Evolutionary conservation across 2,888 invertebrate genomes (phyloP).

Genomic region (Drosophila koepferae): DNA sequence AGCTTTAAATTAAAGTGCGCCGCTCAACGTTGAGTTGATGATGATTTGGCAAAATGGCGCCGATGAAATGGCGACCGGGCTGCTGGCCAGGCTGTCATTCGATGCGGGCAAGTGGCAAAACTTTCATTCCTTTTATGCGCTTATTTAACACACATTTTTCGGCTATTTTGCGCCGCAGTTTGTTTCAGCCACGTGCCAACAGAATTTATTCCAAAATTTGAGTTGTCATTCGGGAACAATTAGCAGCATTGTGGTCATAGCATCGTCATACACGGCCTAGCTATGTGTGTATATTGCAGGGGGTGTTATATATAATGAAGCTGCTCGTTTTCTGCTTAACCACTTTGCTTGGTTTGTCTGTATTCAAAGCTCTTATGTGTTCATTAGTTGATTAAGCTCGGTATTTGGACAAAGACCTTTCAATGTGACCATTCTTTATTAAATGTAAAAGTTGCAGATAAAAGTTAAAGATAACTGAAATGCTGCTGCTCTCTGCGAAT

Average conservation of each 20-base stretch:
- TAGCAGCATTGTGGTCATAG: constrained; percentile 52
- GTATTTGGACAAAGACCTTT: neutral
- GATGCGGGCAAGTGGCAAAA: constrained; percentile 64
- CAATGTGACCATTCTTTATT: neutral
- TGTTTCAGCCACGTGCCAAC: constrained; percentile 37
- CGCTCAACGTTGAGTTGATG: constrained; percentile 34
- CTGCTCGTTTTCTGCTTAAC: constrained; percentile 10
- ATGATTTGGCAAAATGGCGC: constrained; percentile 66
- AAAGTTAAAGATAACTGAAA: neutral
- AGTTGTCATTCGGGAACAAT: constrained; percentile 72
- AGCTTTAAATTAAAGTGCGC: constrained; percentile 62
- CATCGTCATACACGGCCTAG: constrained; percentile 27
- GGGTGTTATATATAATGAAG: constrained; percentile 14
- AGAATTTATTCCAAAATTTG: constrained; percentile 53
- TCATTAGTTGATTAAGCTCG: constrained; percentile 34
- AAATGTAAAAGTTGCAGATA: neutral
- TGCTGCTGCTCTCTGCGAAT: neutral
- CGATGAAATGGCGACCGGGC: constrained; percentile 41
- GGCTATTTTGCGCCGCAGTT: constrained; percentile 63
- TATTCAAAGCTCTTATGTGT: constrained; percentile 3
- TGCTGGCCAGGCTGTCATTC: constrained; percentile 28
- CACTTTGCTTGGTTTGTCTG: constrained; percentile 1
- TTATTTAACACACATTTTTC: constrained; percentile 76
- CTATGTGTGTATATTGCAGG: constrained; percentile 11
- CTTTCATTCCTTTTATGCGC: constrained; percentile 74